Conservation (phyloP, 1,140 invertebrate species). For the Sminthurides bifidus region DNA sequence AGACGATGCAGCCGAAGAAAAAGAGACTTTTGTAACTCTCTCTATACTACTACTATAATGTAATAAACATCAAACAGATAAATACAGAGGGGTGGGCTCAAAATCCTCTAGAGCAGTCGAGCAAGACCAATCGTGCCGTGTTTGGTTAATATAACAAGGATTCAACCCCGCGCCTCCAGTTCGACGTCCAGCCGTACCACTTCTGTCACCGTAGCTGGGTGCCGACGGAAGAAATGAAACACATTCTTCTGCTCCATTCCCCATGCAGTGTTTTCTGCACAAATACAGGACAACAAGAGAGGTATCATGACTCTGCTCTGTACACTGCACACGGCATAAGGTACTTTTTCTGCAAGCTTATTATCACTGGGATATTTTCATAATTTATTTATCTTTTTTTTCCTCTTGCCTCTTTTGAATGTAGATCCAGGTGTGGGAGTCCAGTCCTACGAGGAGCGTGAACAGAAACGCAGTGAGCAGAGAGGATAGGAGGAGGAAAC, state of each 20-base stretch:
- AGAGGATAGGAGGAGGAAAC: constrained; percentile 71
- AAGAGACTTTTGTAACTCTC: too few species aligned
- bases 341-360: too few species aligned
- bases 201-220: constrained; percentile 17
- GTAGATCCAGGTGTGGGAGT: constrained; percentile 92
- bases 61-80: constrained; percentile 1
- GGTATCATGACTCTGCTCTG: too few species aligned
- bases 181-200: constrained; percentile 2
- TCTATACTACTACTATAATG: too few species aligned
- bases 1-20: too few species aligned
- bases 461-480: constrained; percentile 72
- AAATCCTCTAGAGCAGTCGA: constrained; percentile 17
- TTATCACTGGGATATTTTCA: too few species aligned
- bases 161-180: constrained; percentile 30
- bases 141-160: constrained; percentile 25
- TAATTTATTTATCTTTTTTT: neutral
- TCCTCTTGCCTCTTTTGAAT: constrained; percentile 69
- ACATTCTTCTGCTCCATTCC: constrained; percentile 21
- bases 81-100: constrained; percentile 30
- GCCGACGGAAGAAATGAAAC: constrained; percentile 23
- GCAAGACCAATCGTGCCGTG: constrained; percentile 11
- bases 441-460: constrained; percentile 81
- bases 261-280: constrained; percentile 4
- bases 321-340: too few species aligned
- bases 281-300: too few species aligned